Percentiles rank a stretch among this genome's conserved stretches.
These are phyloP conservation scores for Zophobas atratus DNA, from an alignment of 1,140 invertebrate species.

Conservation along the genomic window DNA sequence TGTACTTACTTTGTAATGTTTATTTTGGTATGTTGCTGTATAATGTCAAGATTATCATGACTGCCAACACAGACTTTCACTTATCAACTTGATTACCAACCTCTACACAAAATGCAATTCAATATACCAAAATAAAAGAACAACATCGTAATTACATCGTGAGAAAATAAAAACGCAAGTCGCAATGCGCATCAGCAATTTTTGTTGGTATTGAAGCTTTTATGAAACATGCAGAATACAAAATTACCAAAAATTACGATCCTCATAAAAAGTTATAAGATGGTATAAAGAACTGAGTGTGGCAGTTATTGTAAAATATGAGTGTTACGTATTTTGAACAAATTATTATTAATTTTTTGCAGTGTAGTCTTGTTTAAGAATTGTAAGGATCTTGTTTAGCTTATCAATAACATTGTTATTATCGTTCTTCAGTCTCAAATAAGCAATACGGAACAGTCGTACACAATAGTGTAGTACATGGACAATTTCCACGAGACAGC, in stretches of 20 bases:
- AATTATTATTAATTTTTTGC: too few relatives aligned
- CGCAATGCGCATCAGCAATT: background rate
- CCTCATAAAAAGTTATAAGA: background rate
- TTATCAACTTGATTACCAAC: background rate
- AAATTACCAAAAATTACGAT: background rate
- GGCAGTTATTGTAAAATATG: too few relatives aligned
- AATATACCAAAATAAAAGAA: background rate
- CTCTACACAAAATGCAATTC: background rate
- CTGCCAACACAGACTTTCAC: background rate
- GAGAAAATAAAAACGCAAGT: background rate
- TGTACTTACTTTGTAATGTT: background rate
- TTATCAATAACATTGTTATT: too few relatives aligned
- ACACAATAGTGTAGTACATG: too few relatives aligned
- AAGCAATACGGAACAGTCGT: too few relatives aligned
- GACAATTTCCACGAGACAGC: background rate
- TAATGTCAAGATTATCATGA: constrained; percentile 7
- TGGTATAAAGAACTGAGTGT: too few relatives aligned
- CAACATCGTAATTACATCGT: constrained; percentile 8
- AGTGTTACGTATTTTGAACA: too few relatives aligned
- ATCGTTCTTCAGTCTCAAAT: too few relatives aligned
- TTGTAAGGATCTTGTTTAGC: too few relatives aligned
- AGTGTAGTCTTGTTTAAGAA: too few relatives aligned
- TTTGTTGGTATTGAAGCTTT: constrained; percentile 2
- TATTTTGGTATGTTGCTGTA: constrained; percentile 1
- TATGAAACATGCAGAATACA: background rate